Evolutionary conservation across 2,797 vertebrate species (phyloP), one percentile per base, ranked within the genome.

Genomic region (Myoxocephalus aenaeus): DNA sequence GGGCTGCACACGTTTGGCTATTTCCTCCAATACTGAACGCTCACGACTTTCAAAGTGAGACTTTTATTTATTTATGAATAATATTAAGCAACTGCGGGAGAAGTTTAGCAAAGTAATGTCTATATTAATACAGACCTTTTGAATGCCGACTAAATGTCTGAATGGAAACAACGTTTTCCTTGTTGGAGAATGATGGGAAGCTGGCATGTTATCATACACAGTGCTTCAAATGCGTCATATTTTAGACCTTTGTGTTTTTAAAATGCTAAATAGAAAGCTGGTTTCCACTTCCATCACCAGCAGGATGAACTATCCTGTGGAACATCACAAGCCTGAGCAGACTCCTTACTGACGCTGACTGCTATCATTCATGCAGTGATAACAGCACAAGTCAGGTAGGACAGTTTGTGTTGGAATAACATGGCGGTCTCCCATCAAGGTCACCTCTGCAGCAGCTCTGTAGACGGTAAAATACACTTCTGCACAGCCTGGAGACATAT

Each of bases 371-470:
- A 27, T 54, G 62, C 53, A 36, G 38, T 51, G 32, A 29, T 20
- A 36, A n/a, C 32, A 29, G 64, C 54, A 50, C 8, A 22, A 34
- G 62, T 32, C 25, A 51, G 42, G 69, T 1, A 13, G 14, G n/a
- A 64, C 48, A 20, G 11, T 48, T 80, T 59, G 42, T 61, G 38
- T 32, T 44, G 32, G 13, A 82, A 69, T 42, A 59, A 20, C 46
- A 65, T 22, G 14, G 8, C 46, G 2, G 36, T 25, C 20, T 57
- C 15, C 34, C 15, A 1, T 51, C 66, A 84, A 67, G 63, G 72
- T 83, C 73, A 62, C 59, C 40, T 77, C 57, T 54, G 20, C 53
- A 18, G 27, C 56, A 68, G 50, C 51, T 67, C 17, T 66, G 62
- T 1, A 11, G 12, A 44, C 65, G 34, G 54, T 58, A 4, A 29